phyloP scores from a whole-genome alignment of 1,140 invertebrate species.

The Rhagoletis zephyria region DNA sequence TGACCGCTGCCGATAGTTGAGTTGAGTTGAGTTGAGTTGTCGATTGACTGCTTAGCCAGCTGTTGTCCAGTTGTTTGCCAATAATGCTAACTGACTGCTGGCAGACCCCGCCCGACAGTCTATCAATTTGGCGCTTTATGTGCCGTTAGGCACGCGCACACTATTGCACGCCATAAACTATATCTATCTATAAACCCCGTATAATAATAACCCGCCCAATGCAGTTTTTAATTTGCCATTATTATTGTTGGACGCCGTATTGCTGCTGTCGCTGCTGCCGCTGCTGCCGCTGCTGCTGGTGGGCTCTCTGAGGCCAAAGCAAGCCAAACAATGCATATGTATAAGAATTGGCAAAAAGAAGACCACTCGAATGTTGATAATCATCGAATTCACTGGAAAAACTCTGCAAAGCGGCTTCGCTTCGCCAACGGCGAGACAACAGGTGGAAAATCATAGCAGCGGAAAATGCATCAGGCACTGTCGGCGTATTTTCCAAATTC shows the following conservation, averaged over 20 bases:
- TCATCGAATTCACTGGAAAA: background rate
- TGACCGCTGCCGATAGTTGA: background rate
- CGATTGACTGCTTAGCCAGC: background rate
- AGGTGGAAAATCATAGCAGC: background rate
- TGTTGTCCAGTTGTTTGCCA: background rate
- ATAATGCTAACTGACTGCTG: conserved; percentile 5
- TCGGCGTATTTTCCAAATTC: too few species aligned
- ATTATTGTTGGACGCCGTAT: background rate
- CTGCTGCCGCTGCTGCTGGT: background rate
- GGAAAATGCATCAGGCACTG: too few species aligned
- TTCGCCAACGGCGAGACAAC: background rate
- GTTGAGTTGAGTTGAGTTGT: background rate
- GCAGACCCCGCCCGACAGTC: background rate
- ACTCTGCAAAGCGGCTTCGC: background rate
- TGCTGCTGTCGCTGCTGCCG: background rate
- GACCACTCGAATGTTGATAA: background rate
- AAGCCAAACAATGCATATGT: background rate
- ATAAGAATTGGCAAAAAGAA: background rate
- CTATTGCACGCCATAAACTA: conserved; percentile 14
- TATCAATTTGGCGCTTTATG: conserved; percentile 27
- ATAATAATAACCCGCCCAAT: background rate
- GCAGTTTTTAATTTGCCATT: background rate
- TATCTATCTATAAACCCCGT: too few species aligned
- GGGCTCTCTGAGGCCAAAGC: background rate
- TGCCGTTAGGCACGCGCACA: conserved; percentile 34